phyloP scores from a whole-genome alignment of 1,140 invertebrate species.

The Onthophagus taurus region DNA sequence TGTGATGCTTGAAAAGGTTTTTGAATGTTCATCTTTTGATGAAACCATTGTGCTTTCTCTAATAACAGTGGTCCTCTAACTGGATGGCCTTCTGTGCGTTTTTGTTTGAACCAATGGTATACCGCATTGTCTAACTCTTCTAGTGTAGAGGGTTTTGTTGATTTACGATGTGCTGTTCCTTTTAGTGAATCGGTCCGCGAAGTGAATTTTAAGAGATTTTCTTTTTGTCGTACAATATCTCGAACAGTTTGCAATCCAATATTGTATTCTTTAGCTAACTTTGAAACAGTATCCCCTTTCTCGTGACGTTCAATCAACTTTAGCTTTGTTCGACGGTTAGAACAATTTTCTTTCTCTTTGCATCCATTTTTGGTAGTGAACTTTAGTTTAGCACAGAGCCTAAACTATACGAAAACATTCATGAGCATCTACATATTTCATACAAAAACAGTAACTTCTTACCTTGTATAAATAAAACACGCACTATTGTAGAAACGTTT shows the following conservation, averaged over 20 bases:
- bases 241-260: background rate
- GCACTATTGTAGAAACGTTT: too few species aligned
- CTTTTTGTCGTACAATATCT: constrained; percentile 1
- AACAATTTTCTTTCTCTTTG: background rate
- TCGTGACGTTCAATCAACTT: background rate
- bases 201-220: background rate
- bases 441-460: too few species aligned
- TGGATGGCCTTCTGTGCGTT: background rate
- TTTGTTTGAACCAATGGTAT: constrained; percentile 1
- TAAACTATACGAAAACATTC: too few species aligned
- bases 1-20: constrained; percentile 3
- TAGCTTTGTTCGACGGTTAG: background rate
- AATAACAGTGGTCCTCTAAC: background rate
- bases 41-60: constrained; percentile 1
- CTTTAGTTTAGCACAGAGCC: too few species aligned
- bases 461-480: too few species aligned
- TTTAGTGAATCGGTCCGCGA: background rate
- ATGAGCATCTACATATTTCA: too few species aligned
- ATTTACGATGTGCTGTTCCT: background rate
- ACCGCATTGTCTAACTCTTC: background rate
- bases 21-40: constrained; percentile 6
- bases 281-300: background rate
- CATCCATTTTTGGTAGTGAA: background rate
- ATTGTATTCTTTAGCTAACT: constrained; percentile 3
- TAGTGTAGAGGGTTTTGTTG: constrained; percentile 2